Evolutionary conservation across 2,888 invertebrate species (phyloP), one percentile per base, ranked within the genome.

Genomic region (Cosmia pyralina): DNA sequence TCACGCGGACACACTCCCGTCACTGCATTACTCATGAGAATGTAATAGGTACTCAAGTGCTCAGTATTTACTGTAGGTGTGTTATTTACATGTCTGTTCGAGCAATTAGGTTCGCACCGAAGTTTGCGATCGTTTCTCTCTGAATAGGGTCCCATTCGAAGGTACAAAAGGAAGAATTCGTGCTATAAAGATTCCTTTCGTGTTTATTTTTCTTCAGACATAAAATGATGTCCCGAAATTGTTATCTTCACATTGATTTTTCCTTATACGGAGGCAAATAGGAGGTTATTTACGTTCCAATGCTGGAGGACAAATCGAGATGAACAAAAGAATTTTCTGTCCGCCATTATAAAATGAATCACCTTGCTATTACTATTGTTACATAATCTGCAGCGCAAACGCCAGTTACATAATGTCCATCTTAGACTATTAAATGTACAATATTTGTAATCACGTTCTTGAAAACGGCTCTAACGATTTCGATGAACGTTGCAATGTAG

Each of bases 21-120:
- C 85, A 86, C 88, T 95, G 93, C 94, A 96, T 96, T 91, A 94
- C 93, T 94, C 90, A 95, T 95, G 94, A 95, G 94, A 83, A 88
- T 91, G 92, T 94, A 94, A 94, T 96, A 94, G 94, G 92, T 92
- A 92, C 92, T 94, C 92, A 90, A 93, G 90, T 89, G 90, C 90
- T 92, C 90, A 87, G 90, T 93, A 93, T 93, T 92, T 93, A 89
- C 88, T 85, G 86, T 88, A 89, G 88, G 86, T 90, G 87, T 88
- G 89, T 91, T 93, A 93, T 93, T 92, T 93, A 92, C 93, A 90
- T 92, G 90, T 92, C 89, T 89, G 85, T 90, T 91, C 89, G 87
- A 90, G 89, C 90, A 90, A 93, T 93, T 93, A 92, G 90, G 85
- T 88, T 88, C 84, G 83, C 85, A 84, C 72, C 77, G 74, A 82